These are phyloP conservation scores for Tragelaphus oryx DNA, from an alignment of 2,797 vertebrate species.

Conservation along the genomic window DNA sequence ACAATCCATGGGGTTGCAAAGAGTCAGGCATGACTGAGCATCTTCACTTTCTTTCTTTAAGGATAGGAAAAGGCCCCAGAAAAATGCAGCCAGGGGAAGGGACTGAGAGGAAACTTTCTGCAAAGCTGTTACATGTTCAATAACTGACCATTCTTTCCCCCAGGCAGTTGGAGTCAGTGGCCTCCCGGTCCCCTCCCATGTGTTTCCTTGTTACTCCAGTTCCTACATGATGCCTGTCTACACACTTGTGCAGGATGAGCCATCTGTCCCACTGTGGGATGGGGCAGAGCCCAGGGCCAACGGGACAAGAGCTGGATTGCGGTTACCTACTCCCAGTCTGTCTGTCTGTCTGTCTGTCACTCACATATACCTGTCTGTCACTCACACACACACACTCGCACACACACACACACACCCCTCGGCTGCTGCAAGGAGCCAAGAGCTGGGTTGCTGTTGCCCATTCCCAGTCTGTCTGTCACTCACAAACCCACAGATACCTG, in stretches of 20 bases:
- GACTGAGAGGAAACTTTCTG: background rate
- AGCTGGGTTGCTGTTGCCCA: background rate
- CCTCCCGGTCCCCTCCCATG: rapidly evolving
- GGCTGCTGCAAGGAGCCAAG: background rate
- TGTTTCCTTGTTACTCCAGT: background rate
- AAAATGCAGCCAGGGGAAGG: background rate
- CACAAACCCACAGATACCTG: background rate
- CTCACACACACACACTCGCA: background rate
- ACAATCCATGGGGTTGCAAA: background rate
- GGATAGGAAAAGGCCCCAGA: background rate
- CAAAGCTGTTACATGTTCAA: background rate
- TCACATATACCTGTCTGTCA: background rate
- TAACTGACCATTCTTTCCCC: background rate
- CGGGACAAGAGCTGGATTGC: background rate
- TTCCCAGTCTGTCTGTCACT: background rate
- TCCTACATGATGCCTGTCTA: too few relatives aligned
- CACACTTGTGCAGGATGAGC: rapidly evolving
- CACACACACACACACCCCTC: background rate
- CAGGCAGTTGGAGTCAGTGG: rapidly evolving
- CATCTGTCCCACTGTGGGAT: background rate
- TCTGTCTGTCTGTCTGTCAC: background rate
- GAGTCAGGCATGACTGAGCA: background rate
- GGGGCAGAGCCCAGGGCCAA: background rate
- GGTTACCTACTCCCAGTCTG: background rate
- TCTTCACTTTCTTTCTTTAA: background rate